Evolutionary conservation across 2,888 invertebrate genomes (phyloP).

Genomic region (Acleris sparsana): DNA sequence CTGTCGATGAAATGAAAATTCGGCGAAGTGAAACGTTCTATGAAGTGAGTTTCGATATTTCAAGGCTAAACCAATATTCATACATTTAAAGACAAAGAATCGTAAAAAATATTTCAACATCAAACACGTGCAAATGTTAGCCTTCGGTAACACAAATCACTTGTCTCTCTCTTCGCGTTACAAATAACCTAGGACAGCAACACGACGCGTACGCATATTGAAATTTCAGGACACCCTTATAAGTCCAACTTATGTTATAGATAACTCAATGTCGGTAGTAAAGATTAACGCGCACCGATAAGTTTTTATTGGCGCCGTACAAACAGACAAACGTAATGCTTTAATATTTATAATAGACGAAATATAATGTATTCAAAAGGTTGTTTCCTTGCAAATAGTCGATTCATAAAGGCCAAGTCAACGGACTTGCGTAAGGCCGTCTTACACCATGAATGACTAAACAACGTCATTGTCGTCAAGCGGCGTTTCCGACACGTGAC

Average conservation of each 20-base stretch:
- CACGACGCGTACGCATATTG: neutral
- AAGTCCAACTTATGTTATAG: neutral
- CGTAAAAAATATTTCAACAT: neutral
- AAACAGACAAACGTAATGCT: constrained; percentile 9
- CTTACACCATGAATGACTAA: constrained; percentile 28
- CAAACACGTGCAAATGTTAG: neutral
- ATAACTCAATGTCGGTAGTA: constrained; percentile 6
- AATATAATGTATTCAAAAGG: constrained; percentile 33
- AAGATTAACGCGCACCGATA: constrained; percentile 27
- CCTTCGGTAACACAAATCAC: neutral
- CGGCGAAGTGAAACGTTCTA: too few species aligned
- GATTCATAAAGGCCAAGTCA: constrained; percentile 31
- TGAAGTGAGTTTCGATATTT: too few species aligned
- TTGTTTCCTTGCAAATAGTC: constrained; percentile 33
- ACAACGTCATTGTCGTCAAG: constrained; percentile 30
- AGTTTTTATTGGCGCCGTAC: constrained; percentile 21
- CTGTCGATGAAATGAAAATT: too few species aligned
- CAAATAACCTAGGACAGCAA: constrained; percentile 1
- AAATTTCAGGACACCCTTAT: constrained; percentile 2
- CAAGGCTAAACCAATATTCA: too few species aligned
- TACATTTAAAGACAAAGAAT: too few species aligned
- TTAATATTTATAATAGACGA: constrained; percentile 7
- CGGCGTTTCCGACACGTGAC: constrained; percentile 1
- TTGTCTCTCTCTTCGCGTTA: neutral
- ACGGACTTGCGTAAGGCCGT: constrained; percentile 33